These are phyloP conservation scores for Lordiphosa collinella DNA, from an alignment of 1,140 invertebrate species.

Conservation along the genomic window DNA sequence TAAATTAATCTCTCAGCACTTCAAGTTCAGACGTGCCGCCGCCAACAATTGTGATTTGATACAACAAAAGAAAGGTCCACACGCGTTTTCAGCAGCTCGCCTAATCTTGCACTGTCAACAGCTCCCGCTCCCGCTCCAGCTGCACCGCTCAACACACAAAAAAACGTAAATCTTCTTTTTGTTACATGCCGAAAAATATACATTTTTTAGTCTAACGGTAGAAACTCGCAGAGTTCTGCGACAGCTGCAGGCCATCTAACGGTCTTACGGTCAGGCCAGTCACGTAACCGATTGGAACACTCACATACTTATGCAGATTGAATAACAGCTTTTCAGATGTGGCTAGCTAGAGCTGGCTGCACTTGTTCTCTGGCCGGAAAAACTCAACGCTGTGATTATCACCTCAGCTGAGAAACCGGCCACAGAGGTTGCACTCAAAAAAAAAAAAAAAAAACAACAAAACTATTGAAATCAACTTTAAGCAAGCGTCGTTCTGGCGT, in stretches of 20 bases:
- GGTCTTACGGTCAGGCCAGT: conserved; percentile 41
- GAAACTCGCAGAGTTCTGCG: conserved; percentile 31
- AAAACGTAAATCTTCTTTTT: conserved; percentile 54
- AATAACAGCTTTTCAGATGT: conserved; percentile 54
- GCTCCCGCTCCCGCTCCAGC: conserved; percentile 20
- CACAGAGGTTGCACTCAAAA: conserved; percentile 9
- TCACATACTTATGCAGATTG: conserved; percentile 55
- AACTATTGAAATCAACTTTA: too few species aligned
- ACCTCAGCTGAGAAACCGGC: conserved; percentile 48
- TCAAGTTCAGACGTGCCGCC: conserved; percentile 72
- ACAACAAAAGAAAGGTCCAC: conserved; percentile 57
- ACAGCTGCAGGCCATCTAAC: conserved; percentile 71
- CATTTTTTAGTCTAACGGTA: conserved; percentile 43
- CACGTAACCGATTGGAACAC: conserved; percentile 53
- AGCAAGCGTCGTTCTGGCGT: too few species aligned
- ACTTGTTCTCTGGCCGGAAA: conserved; percentile 50
- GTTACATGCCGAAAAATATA: conserved; percentile 17
- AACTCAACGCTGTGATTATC: conserved; percentile 30
- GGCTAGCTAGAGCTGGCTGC: conserved; percentile 40
- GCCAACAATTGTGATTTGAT: conserved; percentile 61
- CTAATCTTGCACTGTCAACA: conserved; percentile 46
- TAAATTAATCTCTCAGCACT: conserved; percentile 45
- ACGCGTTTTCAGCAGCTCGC: conserved; percentile 39
- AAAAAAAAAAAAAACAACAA: too few species aligned
- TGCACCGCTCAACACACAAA: conserved; percentile 35